Evolutionary conservation across 2,113 vertebrate species (phyloP).

Genomic region (Ursus arctos): DNA sequence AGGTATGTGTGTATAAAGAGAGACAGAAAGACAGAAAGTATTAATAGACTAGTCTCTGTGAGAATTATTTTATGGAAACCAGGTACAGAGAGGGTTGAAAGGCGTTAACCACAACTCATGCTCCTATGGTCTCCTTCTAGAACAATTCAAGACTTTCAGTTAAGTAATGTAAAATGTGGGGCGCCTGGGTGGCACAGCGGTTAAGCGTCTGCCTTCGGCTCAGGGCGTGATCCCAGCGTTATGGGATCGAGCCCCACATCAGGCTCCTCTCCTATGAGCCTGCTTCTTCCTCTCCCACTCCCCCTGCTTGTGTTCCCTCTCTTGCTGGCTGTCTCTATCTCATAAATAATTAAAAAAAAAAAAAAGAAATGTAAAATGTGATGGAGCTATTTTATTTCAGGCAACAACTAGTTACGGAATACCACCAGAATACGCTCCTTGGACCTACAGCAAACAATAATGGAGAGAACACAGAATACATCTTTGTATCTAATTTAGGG

Average conservation of each 20-base stretch:
- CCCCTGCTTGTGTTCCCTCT: too few species aligned
- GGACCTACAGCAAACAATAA: background rate
- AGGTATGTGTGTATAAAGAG: background rate
- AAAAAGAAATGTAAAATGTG: background rate
- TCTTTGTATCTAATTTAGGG: background rate
- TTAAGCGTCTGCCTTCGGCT: too few species aligned
- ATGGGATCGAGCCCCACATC: too few species aligned
- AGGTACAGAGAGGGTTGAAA: background rate
- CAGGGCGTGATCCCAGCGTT: too few species aligned
- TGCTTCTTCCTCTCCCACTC: too few species aligned
- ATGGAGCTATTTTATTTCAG: background rate
- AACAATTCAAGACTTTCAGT: background rate
- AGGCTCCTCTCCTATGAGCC: too few species aligned
- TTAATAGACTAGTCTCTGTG: background rate
- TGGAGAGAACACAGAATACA: background rate
- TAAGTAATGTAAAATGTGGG: background rate
- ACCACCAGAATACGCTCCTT: background rate
- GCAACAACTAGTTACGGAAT: background rate
- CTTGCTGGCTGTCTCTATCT: too few species aligned
- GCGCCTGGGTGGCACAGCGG: too few species aligned
- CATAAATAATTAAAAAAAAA: too few species aligned
- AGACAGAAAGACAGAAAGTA: background rate
- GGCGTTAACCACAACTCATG: background rate
- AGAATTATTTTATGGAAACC: slow-evolving; percentile 9
- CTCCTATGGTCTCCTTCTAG: background rate